Evolutionary conservation across 2,797 vertebrate species (phyloP), one percentile per base, ranked within the genome.

Genomic region (Rhinoraja longicauda): DNA sequence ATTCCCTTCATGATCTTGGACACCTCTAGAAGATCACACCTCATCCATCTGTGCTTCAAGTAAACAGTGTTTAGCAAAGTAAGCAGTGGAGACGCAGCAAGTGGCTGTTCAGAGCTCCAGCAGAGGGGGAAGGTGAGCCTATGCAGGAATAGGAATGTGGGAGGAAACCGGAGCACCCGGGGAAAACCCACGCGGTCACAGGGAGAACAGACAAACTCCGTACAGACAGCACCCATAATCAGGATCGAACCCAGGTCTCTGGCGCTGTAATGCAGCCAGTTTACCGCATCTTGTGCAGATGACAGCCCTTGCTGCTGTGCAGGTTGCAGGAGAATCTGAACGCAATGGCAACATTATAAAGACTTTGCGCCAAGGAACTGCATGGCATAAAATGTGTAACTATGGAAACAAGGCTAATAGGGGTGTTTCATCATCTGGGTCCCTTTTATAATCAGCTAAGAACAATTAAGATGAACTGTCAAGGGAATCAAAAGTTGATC

Each of bases 381-480:
- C 59, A 17, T 64, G 1, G 88, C 15, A 88, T 88, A 19, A 64
- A 88, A 19, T 19, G 24, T 62, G 82, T 15, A 88, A 19, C 82
- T 29, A 88, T 88, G 82, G 82, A 88, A 88, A 64, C 82, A 64
- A 78, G 77, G 77, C 77, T 24, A 78, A 78, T 36, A 39, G 64
- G 82, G 57, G 57, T 2, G 5, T 62, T 29, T 32, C 57, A 86
- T 62, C 57, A 64, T 62, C 57, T 62, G 82, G 15, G 62, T 64
- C 8, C 57, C 59, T 88, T 62, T 64, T 32, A 88, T 62, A 88
- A 64, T 29, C 82, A 88, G 57, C 32, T 17, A 86, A 29, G n/a
- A 86, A 86, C 12, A 64, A 32, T n/a, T n/a, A 88, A 19, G 59
- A n/a, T 64, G 64, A 88, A 32, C 57, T n/a, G n/a, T n/a, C n/a